phyloP scores from a whole-genome alignment of 1,140 invertebrate species.

The Brachionus rotundiformis region DNA sequence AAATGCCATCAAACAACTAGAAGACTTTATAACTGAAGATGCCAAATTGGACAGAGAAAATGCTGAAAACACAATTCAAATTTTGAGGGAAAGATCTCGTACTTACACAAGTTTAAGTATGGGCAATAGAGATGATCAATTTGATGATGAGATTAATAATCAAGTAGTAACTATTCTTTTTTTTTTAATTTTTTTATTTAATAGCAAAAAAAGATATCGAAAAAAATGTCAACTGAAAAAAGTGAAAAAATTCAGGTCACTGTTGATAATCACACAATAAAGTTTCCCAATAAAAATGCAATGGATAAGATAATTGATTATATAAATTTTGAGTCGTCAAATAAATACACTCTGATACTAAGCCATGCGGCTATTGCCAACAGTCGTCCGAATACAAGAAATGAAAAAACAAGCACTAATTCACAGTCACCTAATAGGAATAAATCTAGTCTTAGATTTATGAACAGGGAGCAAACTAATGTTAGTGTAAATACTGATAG shows the following conservation, averaged over 20 bases:
- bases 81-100: slow-evolving; percentile 35
- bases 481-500: background rate
- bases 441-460: slow-evolving; percentile 15
- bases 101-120: slow-evolving; percentile 35
- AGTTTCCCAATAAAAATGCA: slow-evolving; percentile 19
- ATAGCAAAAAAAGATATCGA: background rate
- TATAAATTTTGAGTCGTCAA: slow-evolving; percentile 49
- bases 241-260: slow-evolving; percentile 47
- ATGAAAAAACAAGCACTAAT: slow-evolving; percentile 22
- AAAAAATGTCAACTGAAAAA: slow-evolving; percentile 21
- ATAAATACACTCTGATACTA: slow-evolving; percentile 39
- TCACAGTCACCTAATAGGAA: slow-evolving; percentile 31
- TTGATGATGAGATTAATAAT: slow-evolving; percentile 9
- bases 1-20: slow-evolving; percentile 42
- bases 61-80: slow-evolving; percentile 49
- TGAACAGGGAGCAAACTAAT: background rate
- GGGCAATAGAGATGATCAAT: background rate
- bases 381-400: slow-evolving; percentile 27
- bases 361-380: slow-evolving; percentile 1
- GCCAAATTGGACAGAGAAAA: slow-evolving; percentile 46
- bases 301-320: slow-evolving; percentile 51
- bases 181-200: background rate
- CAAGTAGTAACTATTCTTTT: background rate
- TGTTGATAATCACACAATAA: slow-evolving; percentile 34
- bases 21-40: slow-evolving; percentile 43